Evolutionary conservation across 2,888 invertebrate genomes (phyloP).

Genomic region (Trichacis sp.): DNA sequence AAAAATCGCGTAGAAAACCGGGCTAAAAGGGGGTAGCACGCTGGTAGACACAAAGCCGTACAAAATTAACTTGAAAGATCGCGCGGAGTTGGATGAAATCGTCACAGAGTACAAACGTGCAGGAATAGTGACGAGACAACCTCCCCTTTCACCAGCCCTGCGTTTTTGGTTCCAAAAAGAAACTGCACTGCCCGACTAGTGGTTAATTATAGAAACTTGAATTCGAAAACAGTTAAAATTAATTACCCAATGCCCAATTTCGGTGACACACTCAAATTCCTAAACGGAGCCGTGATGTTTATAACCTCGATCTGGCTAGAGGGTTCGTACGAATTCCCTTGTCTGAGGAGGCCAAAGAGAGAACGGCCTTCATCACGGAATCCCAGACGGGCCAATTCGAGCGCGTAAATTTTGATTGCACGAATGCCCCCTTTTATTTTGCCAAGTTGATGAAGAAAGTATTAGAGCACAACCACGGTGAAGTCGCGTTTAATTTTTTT

Average conservation of each 20-base stretch:
- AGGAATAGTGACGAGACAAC: too few relatives aligned
- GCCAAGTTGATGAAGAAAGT: too few relatives aligned
- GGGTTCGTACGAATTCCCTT: conserved; percentile 21
- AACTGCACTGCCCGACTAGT: conserved; percentile 31
- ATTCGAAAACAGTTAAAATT: conserved; percentile 21
- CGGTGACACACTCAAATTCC: conserved; percentile 36
- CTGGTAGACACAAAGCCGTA: conserved; percentile 23
- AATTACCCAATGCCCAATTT: too few relatives aligned
- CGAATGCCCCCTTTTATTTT: too few relatives aligned
- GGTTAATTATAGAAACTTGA: conserved; percentile 32
- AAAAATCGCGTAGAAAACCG: conserved; percentile 22
- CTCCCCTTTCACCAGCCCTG: too few relatives aligned
- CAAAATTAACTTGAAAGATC: conserved; percentile 14
- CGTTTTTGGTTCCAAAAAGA: conserved; percentile 35
- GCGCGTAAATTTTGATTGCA: conserved; percentile 51
- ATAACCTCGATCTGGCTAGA: conserved; percentile 22
- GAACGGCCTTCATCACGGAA: too few relatives aligned
- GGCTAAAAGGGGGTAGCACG: conserved; percentile 1
- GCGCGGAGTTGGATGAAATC: too few relatives aligned
- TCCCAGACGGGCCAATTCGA: too few relatives aligned
- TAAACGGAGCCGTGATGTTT: conserved; percentile 25
- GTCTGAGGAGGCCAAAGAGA: conserved; percentile 4
- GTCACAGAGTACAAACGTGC: too few relatives aligned
- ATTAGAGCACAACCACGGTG: too few relatives aligned
- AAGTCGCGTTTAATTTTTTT: conserved; percentile 47